Conservation (phyloP, 2,888 invertebrate genomes). For the Amphimallon solstitiale region DNA sequence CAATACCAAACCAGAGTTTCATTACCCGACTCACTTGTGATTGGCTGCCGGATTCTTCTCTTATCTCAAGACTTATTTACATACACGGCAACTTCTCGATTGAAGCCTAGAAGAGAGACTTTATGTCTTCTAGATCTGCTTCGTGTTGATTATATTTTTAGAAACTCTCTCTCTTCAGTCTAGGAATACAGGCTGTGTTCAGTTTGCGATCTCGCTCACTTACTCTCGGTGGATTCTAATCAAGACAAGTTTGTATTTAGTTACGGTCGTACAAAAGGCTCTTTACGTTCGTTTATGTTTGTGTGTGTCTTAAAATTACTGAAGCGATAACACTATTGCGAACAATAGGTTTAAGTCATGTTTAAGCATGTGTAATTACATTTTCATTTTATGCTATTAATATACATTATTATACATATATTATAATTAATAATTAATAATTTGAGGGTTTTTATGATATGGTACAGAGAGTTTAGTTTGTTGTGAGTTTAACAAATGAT, state of each 20-base stretch:
- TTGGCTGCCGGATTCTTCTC: conserved; percentile 61
- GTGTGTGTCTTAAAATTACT: too few relatives aligned
- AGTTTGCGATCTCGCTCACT: conserved; percentile 10
- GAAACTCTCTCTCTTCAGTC: conserved; percentile 39
- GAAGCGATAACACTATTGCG: too few relatives aligned
- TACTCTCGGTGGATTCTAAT: conserved; percentile 32
- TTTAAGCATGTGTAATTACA: too few relatives aligned
- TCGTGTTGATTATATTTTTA: conserved; percentile 48
- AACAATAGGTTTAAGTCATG: too few relatives aligned
- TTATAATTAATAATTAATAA: too few relatives aligned
- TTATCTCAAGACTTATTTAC: conserved; percentile 43
- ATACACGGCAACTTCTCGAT: conserved; percentile 47
- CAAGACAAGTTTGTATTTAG: conserved; percentile 31
- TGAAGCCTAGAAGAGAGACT: conserved; percentile 47
- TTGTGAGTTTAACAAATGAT: too few relatives aligned
- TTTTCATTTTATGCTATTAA: too few relatives aligned
- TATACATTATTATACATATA: too few relatives aligned
- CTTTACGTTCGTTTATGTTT: conserved; percentile 2
- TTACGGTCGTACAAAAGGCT: conserved; percentile 4
- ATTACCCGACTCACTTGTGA: conserved; percentile 60
- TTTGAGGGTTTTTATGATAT: too few relatives aligned
- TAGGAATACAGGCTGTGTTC: neutral
- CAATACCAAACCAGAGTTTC: conserved; percentile 59
- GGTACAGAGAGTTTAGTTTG: too few relatives aligned
- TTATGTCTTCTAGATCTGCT: conserved; percentile 45